Evolutionary conservation across 2,888 invertebrate genomes (phyloP).

Genomic region (Drosophila falleni): DNA sequence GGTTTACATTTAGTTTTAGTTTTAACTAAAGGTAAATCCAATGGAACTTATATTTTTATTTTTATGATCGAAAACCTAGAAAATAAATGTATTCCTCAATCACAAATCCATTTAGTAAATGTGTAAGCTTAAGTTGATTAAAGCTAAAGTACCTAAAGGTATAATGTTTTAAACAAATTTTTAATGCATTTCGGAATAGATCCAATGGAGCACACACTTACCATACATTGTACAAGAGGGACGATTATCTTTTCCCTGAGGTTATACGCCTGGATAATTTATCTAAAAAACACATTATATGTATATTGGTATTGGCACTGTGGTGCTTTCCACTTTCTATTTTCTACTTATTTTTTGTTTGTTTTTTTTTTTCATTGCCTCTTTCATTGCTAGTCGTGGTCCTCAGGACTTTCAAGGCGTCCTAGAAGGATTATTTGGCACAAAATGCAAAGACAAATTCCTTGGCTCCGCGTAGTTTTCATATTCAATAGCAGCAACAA

Average conservation of each 20-base stretch:
- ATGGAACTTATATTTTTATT: too few relatives aligned
- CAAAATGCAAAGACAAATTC: slow-evolving; percentile 44
- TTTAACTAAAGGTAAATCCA: too few relatives aligned
- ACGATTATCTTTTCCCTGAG: background rate
- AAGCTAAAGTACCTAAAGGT: background rate
- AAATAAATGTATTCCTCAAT: background rate
- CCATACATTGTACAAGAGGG: background rate
- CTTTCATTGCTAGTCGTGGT: background rate
- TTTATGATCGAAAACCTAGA: too few relatives aligned
- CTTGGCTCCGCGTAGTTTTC: slow-evolving; percentile 36
- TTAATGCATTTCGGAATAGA: background rate
- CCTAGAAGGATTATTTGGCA: slow-evolving; percentile 30
- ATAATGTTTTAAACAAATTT: background rate
- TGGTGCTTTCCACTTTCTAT: background rate
- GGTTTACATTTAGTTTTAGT: too few relatives aligned
- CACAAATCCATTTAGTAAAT: background rate
- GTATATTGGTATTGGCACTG: background rate
- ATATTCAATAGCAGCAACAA: slow-evolving; percentile 57
- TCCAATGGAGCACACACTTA: background rate
- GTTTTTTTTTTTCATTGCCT: background rate
- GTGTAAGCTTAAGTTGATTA: background rate
- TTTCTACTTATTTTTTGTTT: background rate
- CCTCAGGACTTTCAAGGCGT: background rate
- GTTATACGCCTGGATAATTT: background rate
- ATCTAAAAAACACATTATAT: slow-evolving; percentile 9